Percentiles rank a stretch among this genome's conserved stretches.
Conservation (phyloP, 1,140 invertebrate genomes). For the Tetramorium simillimum region DNA sequence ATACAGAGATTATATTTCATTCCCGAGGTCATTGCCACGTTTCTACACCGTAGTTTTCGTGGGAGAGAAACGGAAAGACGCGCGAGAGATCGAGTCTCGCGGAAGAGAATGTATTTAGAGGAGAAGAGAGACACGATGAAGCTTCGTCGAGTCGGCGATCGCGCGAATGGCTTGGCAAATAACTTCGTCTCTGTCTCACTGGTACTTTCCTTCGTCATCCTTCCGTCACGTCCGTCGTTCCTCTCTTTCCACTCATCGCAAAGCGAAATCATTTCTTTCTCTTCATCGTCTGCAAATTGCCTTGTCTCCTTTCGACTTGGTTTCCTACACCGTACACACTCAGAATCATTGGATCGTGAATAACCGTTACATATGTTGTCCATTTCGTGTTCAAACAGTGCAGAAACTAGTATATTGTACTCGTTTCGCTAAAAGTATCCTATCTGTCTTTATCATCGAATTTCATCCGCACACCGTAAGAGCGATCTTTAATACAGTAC, state of each 20-base stretch:
- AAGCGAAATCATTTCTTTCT: constrained; percentile 6
- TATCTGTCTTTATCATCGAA: neutral
- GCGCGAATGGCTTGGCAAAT: constrained; percentile 75
- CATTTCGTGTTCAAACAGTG: constrained; percentile 81
- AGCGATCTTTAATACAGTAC: neutral
- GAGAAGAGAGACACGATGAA: constrained; percentile 60
- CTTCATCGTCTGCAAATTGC: neutral
- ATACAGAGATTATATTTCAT: constrained; percentile 21
- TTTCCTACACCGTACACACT: constrained; percentile 35
- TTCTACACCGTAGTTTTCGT: neutral
- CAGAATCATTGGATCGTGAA: constrained; percentile 75
- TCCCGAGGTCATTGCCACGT: constrained; percentile 49
- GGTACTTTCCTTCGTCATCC: constrained; percentile 41
- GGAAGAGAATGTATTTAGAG: constrained; percentile 43
- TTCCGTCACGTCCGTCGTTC: constrained; percentile 33
- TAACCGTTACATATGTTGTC: constrained; percentile 81
- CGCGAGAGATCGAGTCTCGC: constrained; percentile 30
- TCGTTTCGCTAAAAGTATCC: constrained; percentile 3
- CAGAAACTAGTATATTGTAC: constrained; percentile 52
- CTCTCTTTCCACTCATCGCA: constrained; percentile 14
- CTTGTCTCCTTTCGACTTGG: constrained; percentile 21
- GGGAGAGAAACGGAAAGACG: constrained; percentile 26
- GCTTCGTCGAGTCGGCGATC: constrained; percentile 70
- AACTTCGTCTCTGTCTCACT: constrained; percentile 32
- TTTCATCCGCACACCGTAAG: neutral